phyloP scores from a whole-genome alignment of 2,797 vertebrate genomes.

The Acridotheres tristis region DNA sequence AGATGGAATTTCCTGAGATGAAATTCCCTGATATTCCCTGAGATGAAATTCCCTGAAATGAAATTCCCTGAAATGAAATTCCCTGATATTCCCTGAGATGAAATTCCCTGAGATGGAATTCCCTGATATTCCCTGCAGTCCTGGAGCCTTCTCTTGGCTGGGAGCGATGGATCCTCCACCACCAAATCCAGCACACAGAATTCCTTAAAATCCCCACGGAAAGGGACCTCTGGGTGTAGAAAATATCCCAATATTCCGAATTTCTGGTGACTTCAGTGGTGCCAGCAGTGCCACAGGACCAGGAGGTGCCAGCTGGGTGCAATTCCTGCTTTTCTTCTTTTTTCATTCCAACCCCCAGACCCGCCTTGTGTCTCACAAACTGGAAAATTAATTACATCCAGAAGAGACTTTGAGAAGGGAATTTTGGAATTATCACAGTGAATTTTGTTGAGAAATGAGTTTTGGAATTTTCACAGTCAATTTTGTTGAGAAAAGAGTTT shows the following conservation, averaged over 20 bases:
- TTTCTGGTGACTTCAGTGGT: neutral
- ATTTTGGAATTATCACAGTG: no score
- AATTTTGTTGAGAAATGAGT: neutral
- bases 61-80: neutral
- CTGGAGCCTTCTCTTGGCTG: neutral
- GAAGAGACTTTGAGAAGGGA: neutral
- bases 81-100: neutral
- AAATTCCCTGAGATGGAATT: no score
- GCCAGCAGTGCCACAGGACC: no score
- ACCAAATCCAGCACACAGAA: neutral
- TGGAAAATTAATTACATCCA: neutral
- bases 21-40: no score
- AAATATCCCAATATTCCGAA: neutral
- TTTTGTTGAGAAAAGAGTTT: no score
- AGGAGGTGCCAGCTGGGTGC: neutral
- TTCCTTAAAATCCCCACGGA: neutral
- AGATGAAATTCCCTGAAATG: no score
- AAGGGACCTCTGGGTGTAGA: neutral
- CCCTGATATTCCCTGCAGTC: neutral
- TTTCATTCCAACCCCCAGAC: neutral
- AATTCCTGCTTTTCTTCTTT: neutral
- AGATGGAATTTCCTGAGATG: no score
- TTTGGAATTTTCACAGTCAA: no score
- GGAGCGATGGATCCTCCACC: neutral
- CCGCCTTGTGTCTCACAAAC: rapidly evolving